Conservation (phyloP, 2,113 vertebrate genomes). For the Entelurus aequoreus region DNA sequence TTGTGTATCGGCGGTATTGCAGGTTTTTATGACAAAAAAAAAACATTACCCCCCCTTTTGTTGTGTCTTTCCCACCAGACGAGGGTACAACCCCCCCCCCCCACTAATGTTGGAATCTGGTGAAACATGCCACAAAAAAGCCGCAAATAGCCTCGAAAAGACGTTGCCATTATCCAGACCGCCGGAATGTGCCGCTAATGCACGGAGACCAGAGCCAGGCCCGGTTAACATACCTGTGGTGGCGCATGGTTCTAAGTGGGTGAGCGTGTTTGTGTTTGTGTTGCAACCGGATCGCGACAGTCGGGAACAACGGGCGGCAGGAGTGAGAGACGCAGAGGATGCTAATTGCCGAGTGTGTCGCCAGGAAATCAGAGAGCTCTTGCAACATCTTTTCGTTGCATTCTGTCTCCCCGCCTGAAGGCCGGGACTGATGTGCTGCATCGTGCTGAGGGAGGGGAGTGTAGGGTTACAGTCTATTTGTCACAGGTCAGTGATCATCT, state of each 20-base stretch:
- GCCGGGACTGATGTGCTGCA: conserved; percentile 24
- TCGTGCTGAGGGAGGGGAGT: conserved; percentile 9
- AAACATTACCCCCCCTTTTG: conserved; percentile 17
- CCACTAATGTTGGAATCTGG: conserved; percentile 55
- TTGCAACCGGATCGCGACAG: conserved; percentile 40
- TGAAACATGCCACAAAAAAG: conserved; percentile 53
- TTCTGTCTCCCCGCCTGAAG: conserved; percentile 8
- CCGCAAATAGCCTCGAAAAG: conserved; percentile 64
- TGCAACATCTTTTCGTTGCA: not conserved
- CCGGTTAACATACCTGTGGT: conserved; percentile 68
- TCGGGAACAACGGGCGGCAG: conserved; percentile 29
- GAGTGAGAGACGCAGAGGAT: conserved; percentile 24
- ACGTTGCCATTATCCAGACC: conserved; percentile 59
- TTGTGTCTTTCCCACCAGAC: conserved; percentile 17
- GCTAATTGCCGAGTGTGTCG: not conserved
- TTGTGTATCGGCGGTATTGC: not conserved
- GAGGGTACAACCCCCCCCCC: too few species aligned
- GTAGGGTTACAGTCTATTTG: conserved; percentile 63
- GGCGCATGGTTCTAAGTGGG: conserved; percentile 42
- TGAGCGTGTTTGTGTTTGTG: conserved; percentile 37
- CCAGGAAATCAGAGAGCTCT: conserved; percentile 18
- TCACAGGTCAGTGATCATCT: conserved; percentile 65
- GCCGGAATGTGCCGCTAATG: conserved; percentile 66
- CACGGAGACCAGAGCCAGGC: conserved; percentile 54
- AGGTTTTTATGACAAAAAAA: not conserved